Evolutionary conservation across 2,888 invertebrate genomes (phyloP), one percentile per base, ranked within the genome.

Genomic region (Piscicola geometra): DNA sequence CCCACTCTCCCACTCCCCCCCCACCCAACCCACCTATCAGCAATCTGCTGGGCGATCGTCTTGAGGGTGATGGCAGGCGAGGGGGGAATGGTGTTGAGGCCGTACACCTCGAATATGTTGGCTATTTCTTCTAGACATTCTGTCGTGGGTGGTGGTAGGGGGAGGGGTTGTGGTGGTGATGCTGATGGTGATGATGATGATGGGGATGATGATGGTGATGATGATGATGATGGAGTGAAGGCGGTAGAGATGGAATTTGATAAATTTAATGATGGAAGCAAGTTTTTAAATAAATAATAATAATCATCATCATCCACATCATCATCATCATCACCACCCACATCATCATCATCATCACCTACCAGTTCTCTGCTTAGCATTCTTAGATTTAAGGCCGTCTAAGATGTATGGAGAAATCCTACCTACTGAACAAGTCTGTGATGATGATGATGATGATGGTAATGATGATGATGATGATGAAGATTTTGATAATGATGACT

Each of bases 361-460:
- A 80, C 91, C 91, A 82, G 95, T 92, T 82, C 97, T 89, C 85
- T 97, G 97, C 64, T 97, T 89, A 0, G 97, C 93, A 86, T 97
- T 98, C 86, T 99, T 99, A 0, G 96, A 94, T 83, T 95, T 94
- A 21, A 97, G 86, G 0, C 96, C 98, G 81, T 98, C 97, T 91
- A 96, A 92, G 28, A 97, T 88, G 81, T 92, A 93, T 0, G 90
- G 89, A 83, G 94, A 96, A 79, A 97, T 88, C 85, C 68, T 94
- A 94, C 78, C 91, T 91, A 47, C 60, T 21, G 60, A 25, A 25
- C 21, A 56, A 9, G 60, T 56, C 60, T 56, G 60, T 25, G 92
- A n/a, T 5, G 3, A 5, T 15, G n/a, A 15, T 9, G 21, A 21
- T 56, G 9, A 56, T 56, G 3, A 25, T 56, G 3, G n/a, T 56